Evolutionary conservation across 1,140 invertebrate species (phyloP).

Genomic region (Monochamus saltuarius): DNA sequence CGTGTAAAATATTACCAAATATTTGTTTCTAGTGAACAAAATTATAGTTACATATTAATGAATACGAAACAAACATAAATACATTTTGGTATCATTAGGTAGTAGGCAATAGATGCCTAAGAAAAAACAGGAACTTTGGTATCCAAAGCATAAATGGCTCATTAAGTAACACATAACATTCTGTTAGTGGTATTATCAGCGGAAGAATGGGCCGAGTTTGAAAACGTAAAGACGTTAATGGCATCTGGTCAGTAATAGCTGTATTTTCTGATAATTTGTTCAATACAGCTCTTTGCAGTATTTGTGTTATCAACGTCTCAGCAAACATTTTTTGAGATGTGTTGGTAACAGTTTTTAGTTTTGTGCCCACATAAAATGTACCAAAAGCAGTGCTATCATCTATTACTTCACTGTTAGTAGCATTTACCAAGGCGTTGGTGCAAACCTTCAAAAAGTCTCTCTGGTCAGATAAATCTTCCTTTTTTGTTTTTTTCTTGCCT

Average conservation of each 20-base stretch:
- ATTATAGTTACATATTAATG: too few species aligned
- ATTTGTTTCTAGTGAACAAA: neutral
- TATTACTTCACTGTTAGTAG: neutral
- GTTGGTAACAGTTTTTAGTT: conserved; percentile 3
- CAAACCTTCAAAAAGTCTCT: neutral
- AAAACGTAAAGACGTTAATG: too few species aligned
- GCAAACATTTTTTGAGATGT: neutral
- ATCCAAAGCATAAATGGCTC: too few species aligned
- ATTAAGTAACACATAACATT: too few species aligned
- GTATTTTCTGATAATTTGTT: neutral
- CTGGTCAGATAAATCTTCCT: neutral
- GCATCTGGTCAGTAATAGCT: neutral
- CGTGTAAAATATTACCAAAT: too few species aligned
- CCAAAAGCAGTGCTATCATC: neutral
- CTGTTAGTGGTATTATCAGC: too few species aligned
- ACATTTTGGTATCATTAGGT: conserved; percentile 1
- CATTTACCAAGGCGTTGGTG: neutral
- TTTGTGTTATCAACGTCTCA: conserved; percentile 4
- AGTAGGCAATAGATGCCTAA: too few species aligned
- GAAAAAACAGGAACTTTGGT: too few species aligned
- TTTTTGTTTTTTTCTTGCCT: too few species aligned
- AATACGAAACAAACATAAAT: neutral
- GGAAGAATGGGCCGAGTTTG: too few species aligned
- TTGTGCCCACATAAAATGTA: neutral
- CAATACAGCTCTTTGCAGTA: neutral